These are phyloP conservation scores for Actinemys pallida DNA, from an alignment of 2,113 vertebrate species.

Conservation along the genomic window DNA sequence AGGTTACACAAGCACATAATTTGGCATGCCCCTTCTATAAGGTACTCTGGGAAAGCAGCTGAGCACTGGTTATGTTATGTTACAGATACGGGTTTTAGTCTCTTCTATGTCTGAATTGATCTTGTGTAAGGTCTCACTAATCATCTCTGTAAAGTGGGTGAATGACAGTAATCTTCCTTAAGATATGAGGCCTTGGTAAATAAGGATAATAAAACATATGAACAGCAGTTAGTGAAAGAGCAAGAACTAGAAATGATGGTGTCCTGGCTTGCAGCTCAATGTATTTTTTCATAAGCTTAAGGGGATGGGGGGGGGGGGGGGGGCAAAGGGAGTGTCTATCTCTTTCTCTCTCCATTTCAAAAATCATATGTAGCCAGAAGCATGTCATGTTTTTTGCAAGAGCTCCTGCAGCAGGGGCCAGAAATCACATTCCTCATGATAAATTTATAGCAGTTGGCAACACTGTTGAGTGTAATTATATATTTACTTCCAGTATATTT, in stretches of 20 bases:
- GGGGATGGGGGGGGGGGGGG: background rate
- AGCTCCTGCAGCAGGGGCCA: background rate
- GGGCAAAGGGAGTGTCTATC: background rate
- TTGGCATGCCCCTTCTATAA: background rate
- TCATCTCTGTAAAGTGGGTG: background rate
- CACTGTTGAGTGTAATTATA: background rate
- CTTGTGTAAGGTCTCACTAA: background rate
- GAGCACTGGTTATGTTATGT: background rate
- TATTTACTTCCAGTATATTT: background rate
- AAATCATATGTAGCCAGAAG: background rate
- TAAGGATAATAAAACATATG: slow-evolving; percentile 13
- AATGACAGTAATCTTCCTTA: background rate
- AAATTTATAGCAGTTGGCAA: background rate
- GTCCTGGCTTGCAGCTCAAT: background rate
- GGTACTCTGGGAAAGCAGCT: background rate
- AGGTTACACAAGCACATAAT: background rate
- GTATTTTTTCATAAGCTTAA: background rate
- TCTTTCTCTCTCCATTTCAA: background rate
- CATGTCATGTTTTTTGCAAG: slow-evolving; percentile 11
- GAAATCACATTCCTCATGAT: slow-evolving; percentile 5
- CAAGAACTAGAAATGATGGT: background rate
- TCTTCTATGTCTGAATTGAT: background rate
- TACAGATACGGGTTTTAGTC: background rate
- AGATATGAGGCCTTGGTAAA: background rate
- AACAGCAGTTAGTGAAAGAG: slow-evolving; percentile 10